phyloP scores from a whole-genome alignment of 2,113 vertebrate species.

The Cebus imitator region DNA sequence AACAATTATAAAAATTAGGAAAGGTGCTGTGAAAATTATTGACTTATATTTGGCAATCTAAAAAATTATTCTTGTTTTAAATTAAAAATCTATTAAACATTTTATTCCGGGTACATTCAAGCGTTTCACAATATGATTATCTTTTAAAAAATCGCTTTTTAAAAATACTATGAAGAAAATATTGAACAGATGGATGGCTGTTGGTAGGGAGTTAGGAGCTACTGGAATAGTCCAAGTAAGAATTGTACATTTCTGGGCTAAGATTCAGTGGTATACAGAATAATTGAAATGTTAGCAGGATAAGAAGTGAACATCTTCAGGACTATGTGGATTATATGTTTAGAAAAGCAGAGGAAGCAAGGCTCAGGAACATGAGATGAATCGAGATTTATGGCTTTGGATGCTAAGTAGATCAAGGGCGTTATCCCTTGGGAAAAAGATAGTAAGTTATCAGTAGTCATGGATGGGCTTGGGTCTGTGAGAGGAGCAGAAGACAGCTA shows the following conservation, averaged over 20 bases:
- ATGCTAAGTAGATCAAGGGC: not conserved
- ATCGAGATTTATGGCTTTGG: not conserved
- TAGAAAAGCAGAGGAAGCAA: not conserved
- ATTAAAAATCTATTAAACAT: not conserved
- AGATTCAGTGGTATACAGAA: not conserved
- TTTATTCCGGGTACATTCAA: not conserved
- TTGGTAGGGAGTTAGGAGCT: not conserved
- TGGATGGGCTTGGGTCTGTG: too few species aligned
- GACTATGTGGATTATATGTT: not conserved
- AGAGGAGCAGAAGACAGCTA: not conserved
- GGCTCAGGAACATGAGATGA: not conserved
- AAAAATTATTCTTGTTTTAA: not conserved
- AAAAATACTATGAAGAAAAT: not conserved
- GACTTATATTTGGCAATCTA: too few species aligned
- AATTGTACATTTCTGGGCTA: not conserved
- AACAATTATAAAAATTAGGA: not conserved
- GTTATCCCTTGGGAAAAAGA: not conserved
- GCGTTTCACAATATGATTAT: not conserved
- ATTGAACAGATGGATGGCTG: not conserved
- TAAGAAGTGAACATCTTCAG: not conserved
- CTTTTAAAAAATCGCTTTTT: not conserved
- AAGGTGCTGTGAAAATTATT: too few species aligned
- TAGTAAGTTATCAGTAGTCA: not conserved
- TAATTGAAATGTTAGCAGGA: not conserved
- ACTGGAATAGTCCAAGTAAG: not conserved